Base-by-base conservation (phyloP, 1,140 invertebrate genomes). In the Trichoplusia ni region DNA sequence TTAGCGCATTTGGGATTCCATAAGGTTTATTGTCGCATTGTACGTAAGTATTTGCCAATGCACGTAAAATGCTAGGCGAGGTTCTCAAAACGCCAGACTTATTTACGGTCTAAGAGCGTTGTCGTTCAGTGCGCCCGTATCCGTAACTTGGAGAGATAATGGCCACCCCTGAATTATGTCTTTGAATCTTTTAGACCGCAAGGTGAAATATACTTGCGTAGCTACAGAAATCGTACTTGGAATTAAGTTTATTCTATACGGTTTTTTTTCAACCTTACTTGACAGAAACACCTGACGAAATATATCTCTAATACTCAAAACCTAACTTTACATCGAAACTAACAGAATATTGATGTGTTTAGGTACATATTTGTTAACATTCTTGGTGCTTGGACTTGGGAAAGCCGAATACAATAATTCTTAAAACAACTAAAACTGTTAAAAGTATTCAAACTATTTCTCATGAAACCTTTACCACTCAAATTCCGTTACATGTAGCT, bases 41-140 rank as follows among this genome's bases (percentile, higher is more conserved):
- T 88, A 83, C 82, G 73, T 84, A 86, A 84, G 86, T 87, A 89
- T 88, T 88, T 85, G 83, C 82, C 77, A 87, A 89, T 90, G 86
- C 83, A 87, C 84, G 86, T 87, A 86, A 87, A 90, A 87, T 86
- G 79, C 82, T 82, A 81, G 80, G 76, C 83, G 72, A 84, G 79
- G 82, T 83, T 86, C 81, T 85, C 81, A 82, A 90, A 86, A 87
- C 77, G 83, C 82, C 82, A 86, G 78, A 82, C 77, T 84, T 87
- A 90, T 86, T 89, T 89, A 90, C 82, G 75, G 79, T 77, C 63
- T 72, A 60, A 73, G 75, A 81, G 64, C 71, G 64, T 72, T 59
- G 74, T 73, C 60, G 29, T 46, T 47, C 56, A 35, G 56, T 60
- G 40, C 29, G 40, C 19, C 40, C 29, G 29, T 60, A 60, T 47